A percentile compares a stretch with the other conserved stretches of the same genome.
These are phyloP conservation scores for Portunus trituberculatus DNA, from an alignment of 1,140 invertebrate species.

Conservation along the genomic window DNA sequence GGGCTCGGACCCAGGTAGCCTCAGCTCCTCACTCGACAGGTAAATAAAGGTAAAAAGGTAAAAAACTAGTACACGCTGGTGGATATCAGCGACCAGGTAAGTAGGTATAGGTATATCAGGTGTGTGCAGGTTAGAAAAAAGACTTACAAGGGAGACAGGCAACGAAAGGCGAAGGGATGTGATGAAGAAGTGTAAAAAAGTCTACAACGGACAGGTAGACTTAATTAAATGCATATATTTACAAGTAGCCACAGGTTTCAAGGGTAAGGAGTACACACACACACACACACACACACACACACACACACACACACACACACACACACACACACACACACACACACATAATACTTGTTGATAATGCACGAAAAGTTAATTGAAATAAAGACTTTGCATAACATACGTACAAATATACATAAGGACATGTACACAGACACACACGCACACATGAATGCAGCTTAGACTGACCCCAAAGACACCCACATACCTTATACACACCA, in stretches of 20 bases:
- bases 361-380: neutral
- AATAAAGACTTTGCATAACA: neutral
- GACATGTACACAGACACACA: neutral
- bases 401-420: neutral
- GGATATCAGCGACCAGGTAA: neutral
- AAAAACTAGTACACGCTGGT: neutral
- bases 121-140: neutral
- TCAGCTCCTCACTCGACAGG: neutral
- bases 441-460: neutral
- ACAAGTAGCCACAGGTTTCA: neutral
- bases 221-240: conserved; percentile 6
- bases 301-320: conserved; percentile 20
- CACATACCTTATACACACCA: neutral
- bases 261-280: neutral
- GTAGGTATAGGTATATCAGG: neutral
- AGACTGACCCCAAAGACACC: neutral
- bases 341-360: neutral
- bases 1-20: neutral
- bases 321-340: conserved; percentile 20
- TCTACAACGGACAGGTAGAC: neutral
- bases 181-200: neutral
- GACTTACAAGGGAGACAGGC: neutral
- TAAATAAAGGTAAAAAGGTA: conserved; percentile 15
- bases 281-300: conserved; percentile 18
- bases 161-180: neutral